These are phyloP conservation scores for Pelmatolapia mariae DNA, from an alignment of 2,113 vertebrate genomes.

Conservation along the genomic window DNA sequence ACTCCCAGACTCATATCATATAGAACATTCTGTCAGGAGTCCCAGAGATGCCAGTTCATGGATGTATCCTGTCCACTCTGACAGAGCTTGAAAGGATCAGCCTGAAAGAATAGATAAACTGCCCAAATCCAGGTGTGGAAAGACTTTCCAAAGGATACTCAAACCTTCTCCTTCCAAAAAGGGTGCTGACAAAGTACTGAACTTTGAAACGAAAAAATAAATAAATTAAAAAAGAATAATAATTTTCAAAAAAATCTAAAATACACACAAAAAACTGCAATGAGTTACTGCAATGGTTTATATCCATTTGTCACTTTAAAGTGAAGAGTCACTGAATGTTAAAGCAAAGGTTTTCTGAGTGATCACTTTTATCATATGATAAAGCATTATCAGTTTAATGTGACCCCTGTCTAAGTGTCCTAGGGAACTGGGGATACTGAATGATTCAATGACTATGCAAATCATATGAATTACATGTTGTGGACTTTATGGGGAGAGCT, in stretches of 20 bases:
- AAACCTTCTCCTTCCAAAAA: not conserved
- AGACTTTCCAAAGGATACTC: not conserved
- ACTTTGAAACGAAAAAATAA: accelerated
- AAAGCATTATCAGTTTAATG: not conserved
- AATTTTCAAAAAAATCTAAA: not conserved
- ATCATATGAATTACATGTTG: not conserved
- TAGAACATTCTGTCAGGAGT: not conserved
- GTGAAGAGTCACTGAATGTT: not conserved
- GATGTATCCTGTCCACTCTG: not conserved
- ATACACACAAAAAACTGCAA: not conserved
- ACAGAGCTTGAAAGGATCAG: not conserved
- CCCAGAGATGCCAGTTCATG: not conserved
- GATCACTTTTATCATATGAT: not conserved
- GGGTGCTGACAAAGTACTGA: not conserved
- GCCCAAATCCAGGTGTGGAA: not conserved
- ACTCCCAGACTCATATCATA: not conserved
- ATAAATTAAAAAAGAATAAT: not conserved
- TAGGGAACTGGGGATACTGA: not conserved
- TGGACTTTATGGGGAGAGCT: not conserved
- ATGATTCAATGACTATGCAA: not conserved
- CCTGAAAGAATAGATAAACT: not conserved
- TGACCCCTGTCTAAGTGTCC: not conserved
- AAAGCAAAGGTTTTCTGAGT: not conserved
- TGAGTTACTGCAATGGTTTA: not conserved
- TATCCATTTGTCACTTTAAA: not conserved